Percentiles rank a stretch among this genome's conserved stretches.
Evolutionary conservation across 2,797 vertebrate genomes (phyloP).

Genomic region (Crax fasciolata): DNA sequence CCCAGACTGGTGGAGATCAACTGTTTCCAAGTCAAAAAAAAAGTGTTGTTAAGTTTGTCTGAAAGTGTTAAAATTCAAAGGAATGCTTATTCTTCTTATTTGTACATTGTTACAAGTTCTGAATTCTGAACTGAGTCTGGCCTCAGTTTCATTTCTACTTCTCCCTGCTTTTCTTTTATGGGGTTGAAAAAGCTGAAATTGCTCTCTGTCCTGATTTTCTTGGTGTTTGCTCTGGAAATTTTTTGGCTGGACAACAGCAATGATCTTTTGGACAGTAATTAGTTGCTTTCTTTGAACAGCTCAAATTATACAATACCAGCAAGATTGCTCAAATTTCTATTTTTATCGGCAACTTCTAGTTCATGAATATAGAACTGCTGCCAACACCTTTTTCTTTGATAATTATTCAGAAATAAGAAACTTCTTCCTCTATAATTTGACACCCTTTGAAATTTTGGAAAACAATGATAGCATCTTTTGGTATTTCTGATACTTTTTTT

Average conservation of each 20-base stretch:
- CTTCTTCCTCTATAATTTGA: background rate
- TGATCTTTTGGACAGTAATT: background rate
- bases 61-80: background rate
- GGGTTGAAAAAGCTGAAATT: background rate
- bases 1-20: background rate
- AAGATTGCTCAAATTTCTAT: background rate
- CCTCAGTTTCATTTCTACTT: background rate
- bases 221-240: rapidly evolving
- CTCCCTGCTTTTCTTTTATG: background rate
- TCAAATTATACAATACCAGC: background rate
- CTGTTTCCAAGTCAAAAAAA: background rate
- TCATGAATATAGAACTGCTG: background rate
- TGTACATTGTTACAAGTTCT: background rate
- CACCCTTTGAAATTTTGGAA: background rate
- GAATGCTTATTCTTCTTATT: background rate
- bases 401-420: background rate
- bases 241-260: background rate
- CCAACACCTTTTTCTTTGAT: background rate
- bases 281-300: background rate
- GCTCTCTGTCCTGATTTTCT: background rate
- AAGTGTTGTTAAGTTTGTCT: background rate
- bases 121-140: background rate
- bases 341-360: background rate
- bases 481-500: background rate
- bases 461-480: background rate